Evolutionary conservation across 2,113 vertebrate genomes (phyloP).

Genomic region (Dryoscopus gambensis): DNA sequence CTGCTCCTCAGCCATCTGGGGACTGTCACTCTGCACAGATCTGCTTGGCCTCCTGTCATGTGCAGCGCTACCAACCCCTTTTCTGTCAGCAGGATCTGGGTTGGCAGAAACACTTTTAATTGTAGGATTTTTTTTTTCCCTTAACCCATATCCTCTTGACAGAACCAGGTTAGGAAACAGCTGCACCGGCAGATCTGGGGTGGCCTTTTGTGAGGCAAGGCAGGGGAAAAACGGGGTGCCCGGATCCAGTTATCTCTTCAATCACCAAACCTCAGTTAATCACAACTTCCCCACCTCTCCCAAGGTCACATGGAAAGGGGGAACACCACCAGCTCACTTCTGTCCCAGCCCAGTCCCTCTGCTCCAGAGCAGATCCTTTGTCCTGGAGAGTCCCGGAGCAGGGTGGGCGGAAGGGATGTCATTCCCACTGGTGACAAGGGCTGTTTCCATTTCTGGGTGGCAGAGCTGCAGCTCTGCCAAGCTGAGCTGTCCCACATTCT

Average conservation of each 20-base stretch:
- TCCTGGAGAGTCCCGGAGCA: background rate
- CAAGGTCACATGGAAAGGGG: rapidly evolving
- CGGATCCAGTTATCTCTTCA: background rate
- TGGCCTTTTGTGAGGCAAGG: background rate
- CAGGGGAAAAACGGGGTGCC: background rate
- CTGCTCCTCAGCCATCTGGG: slow-evolving; percentile 24
- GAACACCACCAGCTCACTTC: background rate
- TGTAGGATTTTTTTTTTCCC: background rate
- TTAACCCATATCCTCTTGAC: slow-evolving; percentile 30
- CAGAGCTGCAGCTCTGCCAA: background rate
- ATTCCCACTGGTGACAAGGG: background rate
- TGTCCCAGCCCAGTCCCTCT: background rate
- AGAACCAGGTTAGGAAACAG: slow-evolving; percentile 51
- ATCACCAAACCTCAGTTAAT: background rate
- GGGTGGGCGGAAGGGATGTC: background rate
- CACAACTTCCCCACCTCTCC: background rate
- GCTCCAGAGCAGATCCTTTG: background rate
- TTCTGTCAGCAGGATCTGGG: slow-evolving; percentile 6
- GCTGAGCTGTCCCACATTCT: background rate
- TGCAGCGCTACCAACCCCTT: background rate
- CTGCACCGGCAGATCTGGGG: background rate
- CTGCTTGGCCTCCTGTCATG: slow-evolving; percentile 1
- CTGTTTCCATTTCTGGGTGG: background rate
- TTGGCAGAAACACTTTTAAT: slow-evolving; percentile 27
- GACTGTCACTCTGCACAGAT: slow-evolving; percentile 17